Base-by-base conservation (phyloP, 2,888 invertebrate genomes). In the Patella ulyssiponensis region DNA sequence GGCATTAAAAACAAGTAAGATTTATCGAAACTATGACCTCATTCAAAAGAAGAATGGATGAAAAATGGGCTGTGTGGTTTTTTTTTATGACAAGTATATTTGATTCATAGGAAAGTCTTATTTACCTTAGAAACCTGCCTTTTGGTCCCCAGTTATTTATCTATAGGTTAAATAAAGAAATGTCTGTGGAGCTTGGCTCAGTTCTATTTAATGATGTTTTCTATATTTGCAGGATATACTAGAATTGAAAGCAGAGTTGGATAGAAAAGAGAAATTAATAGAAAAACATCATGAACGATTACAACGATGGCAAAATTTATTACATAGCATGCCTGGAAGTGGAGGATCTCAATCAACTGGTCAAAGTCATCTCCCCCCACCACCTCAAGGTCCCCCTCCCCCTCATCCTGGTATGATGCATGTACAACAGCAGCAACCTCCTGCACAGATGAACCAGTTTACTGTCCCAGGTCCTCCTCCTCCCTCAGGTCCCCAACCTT, bases 211-310 rank as follows among this genome's bases (percentile, higher is more conserved):
- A 44, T 33, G 17, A 14, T 54, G 64, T 72, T 56, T 71, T 78
- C 64, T 73, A 74, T 33, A 64, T 79, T 84, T 86, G 15, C 83
- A 93, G 93, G 98, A 98, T 89, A 96, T 96, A 85, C 94, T 94
- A 84, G 98, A 98, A 90, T 92, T 98, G 51, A 94, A 95, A 85
- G 93, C 94, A 80, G 98, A 98, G 92, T 93, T 98, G 76, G 94
- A 94, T 15, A 94, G 98, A n/a, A 98, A 98, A 91, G 98, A 98
- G 81, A 95, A 96, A 76, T 92, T 98, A 3, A 93, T 98, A 20
- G 94, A 96, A 85, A 94, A 96, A 77, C 97, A 98, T 88, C 96
- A 96, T 88, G 97, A 97, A 82, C 97, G 97, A 91, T 95, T 98
- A 75, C 95, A 95, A 53, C 95, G 96, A 76, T 98, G 98, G 98